A percentile compares a stretch with the other conserved stretches of the same genome.
phyloP scores from a whole-genome alignment of 2,888 invertebrate genomes.

The Trisateles emortualis region DNA sequence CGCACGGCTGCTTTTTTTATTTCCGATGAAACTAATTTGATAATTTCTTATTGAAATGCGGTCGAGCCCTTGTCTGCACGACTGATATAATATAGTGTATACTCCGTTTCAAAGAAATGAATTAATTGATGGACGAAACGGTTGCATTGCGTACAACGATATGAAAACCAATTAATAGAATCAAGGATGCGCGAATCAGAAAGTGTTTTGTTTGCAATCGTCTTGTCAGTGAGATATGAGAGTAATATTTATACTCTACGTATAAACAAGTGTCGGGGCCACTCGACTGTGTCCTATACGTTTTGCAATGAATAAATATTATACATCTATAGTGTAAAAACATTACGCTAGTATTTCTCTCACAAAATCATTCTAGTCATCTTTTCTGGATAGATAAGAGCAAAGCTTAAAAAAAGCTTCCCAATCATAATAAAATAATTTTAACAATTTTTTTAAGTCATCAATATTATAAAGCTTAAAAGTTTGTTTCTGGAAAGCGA shows the following conservation, averaged over 20 bases:
- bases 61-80: conserved; percentile 53
- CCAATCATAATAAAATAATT: no score
- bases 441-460: no score
- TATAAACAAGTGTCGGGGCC: conserved; percentile 5
- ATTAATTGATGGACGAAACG: conserved; percentile 49
- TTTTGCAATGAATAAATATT: conserved; percentile 38
- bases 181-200: conserved; percentile 55
- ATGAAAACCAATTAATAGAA: conserved; percentile 52
- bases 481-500: no score
- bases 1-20: conserved; percentile 70
- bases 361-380: no score
- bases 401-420: no score
- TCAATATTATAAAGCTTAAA: no score
- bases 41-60: conserved; percentile 80
- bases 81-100: conserved; percentile 41
- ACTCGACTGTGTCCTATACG: conserved; percentile 28
- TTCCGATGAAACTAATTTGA: conserved; percentile 80
- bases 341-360: neutral
- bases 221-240: conserved; percentile 31
- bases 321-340: conserved; percentile 13
- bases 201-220: conserved; percentile 47
- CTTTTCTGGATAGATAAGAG: no score
- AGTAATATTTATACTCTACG: conserved; percentile 31
- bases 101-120: conserved; percentile 52
- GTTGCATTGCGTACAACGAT: conserved; percentile 46